Evolutionary conservation across 2,888 invertebrate genomes (phyloP), one percentile per base, ranked within the genome.

Genomic region (Stegophylla sp.): DNA sequence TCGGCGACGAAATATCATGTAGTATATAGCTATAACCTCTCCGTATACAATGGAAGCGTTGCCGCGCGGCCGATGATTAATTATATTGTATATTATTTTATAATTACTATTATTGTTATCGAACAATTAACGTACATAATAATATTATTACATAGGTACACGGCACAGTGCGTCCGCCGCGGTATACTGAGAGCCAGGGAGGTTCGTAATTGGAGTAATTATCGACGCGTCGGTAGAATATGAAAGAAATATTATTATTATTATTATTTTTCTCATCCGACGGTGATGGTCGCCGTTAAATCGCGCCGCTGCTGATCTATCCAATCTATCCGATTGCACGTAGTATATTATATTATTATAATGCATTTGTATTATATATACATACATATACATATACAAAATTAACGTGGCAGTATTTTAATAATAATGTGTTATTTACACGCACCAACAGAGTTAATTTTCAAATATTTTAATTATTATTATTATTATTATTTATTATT

Each of bases 211-310:
- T 59, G 59, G 43, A 72, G 56, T 59, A 59, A 72, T 72, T 72
- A 72, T 59, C 56, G 43, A 17, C 45, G n/a, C n/a, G 73, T 43
- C 73, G 73, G 59, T 26, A 20, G n/a, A 61, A 61, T 73, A 61
- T 45, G 59, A 72, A 72, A 59, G 73, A 61, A 71, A 28, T 56
- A 59, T 15, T 28, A 53, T 34, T 34, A 71, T 15, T 34, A 71
- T 67, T 43, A 72, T 56, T 72, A 72, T 43, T 72, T 43, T 41
- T 72, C 56, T 72, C 56, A 20, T 56, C 23, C 56, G 23, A 12
- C 23, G 9, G 51, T n/a, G 51, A 3, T 17, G 51, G 4, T 9
- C n/a, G 9, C 5, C 17, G n/a, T 51, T n/a, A 51, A 1, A 51
- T 51, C 12, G 51, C 51, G 5, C 5, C n/a, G 5, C 15, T 17